These are phyloP conservation scores for Ceyx margarethae DNA, from an alignment of 2,113 vertebrate species.

Conservation along the genomic window DNA sequence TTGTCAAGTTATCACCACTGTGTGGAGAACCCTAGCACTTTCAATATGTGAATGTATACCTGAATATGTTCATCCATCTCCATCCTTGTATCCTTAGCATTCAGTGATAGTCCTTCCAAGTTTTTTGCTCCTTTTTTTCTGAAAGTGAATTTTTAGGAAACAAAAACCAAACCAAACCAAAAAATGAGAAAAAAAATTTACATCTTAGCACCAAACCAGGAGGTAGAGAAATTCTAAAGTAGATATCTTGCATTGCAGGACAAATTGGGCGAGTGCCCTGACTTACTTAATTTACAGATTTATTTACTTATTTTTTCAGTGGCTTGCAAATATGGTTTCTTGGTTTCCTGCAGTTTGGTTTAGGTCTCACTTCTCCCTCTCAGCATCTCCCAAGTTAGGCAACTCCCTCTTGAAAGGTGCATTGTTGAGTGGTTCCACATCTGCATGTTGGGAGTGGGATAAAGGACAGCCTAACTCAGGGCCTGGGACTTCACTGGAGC, in stretches of 20 bases:
- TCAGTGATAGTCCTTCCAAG: neutral
- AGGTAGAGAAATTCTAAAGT: neutral
- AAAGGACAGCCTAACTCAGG: neutral
- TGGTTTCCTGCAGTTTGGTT: neutral
- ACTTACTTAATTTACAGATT: neutral
- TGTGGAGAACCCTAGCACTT: neutral
- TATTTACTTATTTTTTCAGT: neutral
- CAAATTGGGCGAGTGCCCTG: neutral
- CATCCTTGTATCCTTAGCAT: neutral
- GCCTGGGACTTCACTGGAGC: accelerated
- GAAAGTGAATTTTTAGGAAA: neutral
- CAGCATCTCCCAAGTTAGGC: neutral
- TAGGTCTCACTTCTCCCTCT: neutral
- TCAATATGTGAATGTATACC: neutral
- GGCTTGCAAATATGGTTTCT: neutral
- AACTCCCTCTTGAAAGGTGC: neutral
- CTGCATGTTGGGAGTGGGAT: neutral
- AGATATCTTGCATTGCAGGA: neutral
- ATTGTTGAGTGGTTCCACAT: neutral
- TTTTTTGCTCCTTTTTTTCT: neutral
- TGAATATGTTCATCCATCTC: no score
- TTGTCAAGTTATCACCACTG: neutral
- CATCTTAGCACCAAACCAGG: neutral
- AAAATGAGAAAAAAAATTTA: neutral
- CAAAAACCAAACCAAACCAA: no score